Base-by-base conservation (phyloP, 1,140 invertebrate genomes). In the Melipona quadrifasciata region DNA sequence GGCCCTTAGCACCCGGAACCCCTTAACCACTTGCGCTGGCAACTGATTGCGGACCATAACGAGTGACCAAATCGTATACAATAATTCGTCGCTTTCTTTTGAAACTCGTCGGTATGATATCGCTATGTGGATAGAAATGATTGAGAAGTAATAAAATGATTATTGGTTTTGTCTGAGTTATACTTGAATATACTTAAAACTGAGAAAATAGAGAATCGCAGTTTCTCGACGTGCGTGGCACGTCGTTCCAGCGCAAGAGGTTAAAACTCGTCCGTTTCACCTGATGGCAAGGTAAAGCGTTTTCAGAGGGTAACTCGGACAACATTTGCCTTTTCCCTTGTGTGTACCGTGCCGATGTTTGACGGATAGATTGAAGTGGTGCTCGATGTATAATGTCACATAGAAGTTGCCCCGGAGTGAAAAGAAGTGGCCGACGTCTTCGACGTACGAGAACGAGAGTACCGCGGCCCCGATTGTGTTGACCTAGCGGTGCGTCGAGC, bases 401-500 rank as follows among this genome's bases (percentile, higher is more conserved):
- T 47, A 84, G 82, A 61, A 84, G 82, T 84, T 68, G 65, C 55
- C 55, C 55, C 39, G 8, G 6, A 39, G 65, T 47, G 82, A 71
- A 71, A 83, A 53, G 65, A 70, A 39, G 27, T 61, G 39, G 39
- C 39, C 64, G 31, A 1, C 70, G 70, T 68, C 70, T 53, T 57
- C 34, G 82, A 39, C 58, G 34, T 19, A 58, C 34, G 77, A 58
- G 83, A 84, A 80, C 34, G 61, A 47, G 83, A 65, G 68, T 73
- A 84, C 83, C 4, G 65, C 31, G 72, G 83, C 73, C 31, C 78
- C 53, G 73, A 19, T 19, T 58, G 70, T 84, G 70, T 84, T 84
- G 77, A 80, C 83, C 61, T 80, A 84, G 83, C 87, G 85, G 74
- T 84, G 80, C 85, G 84, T 79, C 80, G 82, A 55, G 87, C 87